Evolutionary conservation across 2,113 vertebrate species (phyloP).

Genomic region (Chroicocephalus ridibundus): DNA sequence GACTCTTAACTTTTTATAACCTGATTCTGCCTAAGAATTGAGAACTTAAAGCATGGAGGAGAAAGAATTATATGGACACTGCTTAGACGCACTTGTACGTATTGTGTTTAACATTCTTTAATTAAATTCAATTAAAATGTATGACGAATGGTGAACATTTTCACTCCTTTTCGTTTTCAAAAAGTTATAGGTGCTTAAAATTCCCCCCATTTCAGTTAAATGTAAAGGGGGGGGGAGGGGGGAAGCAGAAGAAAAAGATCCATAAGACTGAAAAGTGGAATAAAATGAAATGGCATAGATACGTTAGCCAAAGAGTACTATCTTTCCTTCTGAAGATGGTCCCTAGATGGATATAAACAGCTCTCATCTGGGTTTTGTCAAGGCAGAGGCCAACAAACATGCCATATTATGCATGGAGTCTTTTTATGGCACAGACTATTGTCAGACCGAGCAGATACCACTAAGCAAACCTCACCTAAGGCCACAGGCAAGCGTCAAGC

Average conservation of each 20-base stretch:
- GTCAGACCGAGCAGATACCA: background rate
- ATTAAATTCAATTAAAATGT: constrained; percentile 38
- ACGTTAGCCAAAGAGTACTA: constrained; percentile 15
- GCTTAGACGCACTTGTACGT: background rate
- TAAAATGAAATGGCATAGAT: constrained; percentile 42
- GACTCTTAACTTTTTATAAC: constrained; percentile 50
- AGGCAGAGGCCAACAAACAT: constrained; percentile 33
- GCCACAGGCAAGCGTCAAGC: background rate
- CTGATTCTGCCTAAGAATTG: constrained; percentile 1
- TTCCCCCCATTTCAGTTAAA: background rate
- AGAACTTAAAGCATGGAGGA: background rate
- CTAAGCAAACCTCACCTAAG: constrained; percentile 55
- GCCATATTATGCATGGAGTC: constrained; percentile 4
- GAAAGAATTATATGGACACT: background rate
- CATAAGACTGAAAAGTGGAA: constrained; percentile 32
- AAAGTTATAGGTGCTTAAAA: background rate
- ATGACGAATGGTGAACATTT: constrained; percentile 27
- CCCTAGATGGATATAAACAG: constrained; percentile 59
- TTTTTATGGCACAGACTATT: constrained; percentile 54
- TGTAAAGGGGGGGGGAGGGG: too few relatives aligned
- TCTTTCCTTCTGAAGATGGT: background rate
- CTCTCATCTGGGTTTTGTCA: background rate
- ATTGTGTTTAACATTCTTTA: constrained; percentile 25
- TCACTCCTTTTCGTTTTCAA: background rate
- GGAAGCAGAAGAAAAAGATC: background rate